phyloP scores from a whole-genome alignment of 2,113 vertebrate species.

The Neogale vison region DNA sequence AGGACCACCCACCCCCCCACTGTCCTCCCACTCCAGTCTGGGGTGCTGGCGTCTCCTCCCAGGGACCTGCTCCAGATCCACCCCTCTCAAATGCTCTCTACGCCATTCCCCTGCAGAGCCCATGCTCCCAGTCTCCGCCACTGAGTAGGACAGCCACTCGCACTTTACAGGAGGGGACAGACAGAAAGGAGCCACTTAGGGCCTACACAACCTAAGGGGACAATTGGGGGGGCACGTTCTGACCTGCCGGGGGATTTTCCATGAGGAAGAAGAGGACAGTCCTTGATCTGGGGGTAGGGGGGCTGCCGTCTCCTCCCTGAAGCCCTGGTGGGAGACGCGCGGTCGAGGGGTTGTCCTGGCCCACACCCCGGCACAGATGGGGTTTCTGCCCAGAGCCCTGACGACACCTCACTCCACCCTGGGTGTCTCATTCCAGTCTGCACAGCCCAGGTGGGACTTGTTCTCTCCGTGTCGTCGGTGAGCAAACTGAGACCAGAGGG shows the following conservation, averaged over 20 bases:
- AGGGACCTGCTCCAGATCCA: background rate
- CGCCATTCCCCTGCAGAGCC: background rate
- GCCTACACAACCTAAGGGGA: background rate
- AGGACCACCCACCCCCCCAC: background rate
- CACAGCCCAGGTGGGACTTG: fast-evolving
- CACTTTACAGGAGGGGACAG: background rate
- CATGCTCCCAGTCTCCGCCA: fast-evolving
- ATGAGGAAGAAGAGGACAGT: background rate
- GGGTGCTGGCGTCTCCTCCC: background rate
- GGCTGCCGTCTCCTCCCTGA: background rate
- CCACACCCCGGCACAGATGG: background rate
- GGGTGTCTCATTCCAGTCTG: background rate
- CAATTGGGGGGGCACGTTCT: fast-evolving
- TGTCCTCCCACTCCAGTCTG: fast-evolving
- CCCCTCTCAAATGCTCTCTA: background rate
- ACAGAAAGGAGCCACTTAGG: background rate
- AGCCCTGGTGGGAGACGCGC: background rate
- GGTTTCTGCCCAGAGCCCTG: fast-evolving
- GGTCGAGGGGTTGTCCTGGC: fast-evolving
- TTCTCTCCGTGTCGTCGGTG: background rate
- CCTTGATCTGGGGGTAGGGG: background rate
- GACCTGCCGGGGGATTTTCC: background rate
- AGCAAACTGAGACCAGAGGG: background rate
- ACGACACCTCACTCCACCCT: fast-evolving
- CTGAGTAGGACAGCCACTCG: background rate